phyloP scores from a whole-genome alignment of 2,797 vertebrate species.

The Acropternis orthonyx region DNA sequence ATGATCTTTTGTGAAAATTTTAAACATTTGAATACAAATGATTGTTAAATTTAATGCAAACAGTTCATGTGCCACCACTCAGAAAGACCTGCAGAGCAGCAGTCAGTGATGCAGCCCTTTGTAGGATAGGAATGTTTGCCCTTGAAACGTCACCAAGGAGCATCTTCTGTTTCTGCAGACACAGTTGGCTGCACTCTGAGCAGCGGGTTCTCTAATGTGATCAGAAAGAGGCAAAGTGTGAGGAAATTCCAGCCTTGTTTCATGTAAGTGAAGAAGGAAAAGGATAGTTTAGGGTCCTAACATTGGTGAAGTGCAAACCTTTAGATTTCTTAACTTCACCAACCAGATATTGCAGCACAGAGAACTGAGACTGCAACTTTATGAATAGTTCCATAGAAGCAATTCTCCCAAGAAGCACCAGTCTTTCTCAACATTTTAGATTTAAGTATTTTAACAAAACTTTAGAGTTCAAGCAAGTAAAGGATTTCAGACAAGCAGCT shows the following conservation, averaged over 20 bases:
- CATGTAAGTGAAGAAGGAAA: background rate
- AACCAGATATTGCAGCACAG: background rate
- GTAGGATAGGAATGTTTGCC: no score
- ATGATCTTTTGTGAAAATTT: background rate
- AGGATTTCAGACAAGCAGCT: background rate
- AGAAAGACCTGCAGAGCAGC: background rate
- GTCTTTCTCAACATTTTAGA: background rate
- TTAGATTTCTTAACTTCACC: background rate
- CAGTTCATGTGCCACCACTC: background rate
- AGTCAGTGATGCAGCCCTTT: background rate
- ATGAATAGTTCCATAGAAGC: background rate
- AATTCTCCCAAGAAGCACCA: background rate
- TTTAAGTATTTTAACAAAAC: background rate
- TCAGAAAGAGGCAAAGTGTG: background rate
- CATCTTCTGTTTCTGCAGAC: background rate
- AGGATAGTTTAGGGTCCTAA: background rate
- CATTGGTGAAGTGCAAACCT: background rate
- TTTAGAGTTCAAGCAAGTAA: background rate
- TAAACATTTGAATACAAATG: background rate
- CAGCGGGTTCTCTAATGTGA: background rate
- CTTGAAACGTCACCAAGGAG: no score
- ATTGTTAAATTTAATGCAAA: background rate
- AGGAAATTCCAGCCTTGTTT: background rate
- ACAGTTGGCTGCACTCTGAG: background rate
- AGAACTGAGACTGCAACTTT: background rate